Evolutionary conservation across 2,113 vertebrate genomes (phyloP), one percentile per base, ranked within the genome.

Genomic region (Labrus mixtus): DNA sequence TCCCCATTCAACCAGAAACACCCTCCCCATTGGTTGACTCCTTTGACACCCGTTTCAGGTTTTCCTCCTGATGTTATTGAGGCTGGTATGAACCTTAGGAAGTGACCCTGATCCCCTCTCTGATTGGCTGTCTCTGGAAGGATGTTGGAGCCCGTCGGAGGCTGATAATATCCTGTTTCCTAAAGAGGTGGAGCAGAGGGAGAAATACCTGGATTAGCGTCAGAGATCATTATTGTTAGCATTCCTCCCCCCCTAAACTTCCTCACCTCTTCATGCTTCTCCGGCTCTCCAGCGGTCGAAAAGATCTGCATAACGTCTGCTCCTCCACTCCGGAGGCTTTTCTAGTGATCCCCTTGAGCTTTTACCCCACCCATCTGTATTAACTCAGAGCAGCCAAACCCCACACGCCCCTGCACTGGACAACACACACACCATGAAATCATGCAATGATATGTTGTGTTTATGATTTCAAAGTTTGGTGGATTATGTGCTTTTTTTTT

Each of bases 201-300:
- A 73, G 85, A 89, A 89, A 87, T 82, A 90, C 87, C 89, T 90
- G 91, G 93, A 91, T 93, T 93, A 94, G 83, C 79, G 82, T 91
- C 88, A 87, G 83, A 90, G 87, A 91, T 90, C 88, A 85, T 92
- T 93, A 91, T 87, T 90, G 90, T 93, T 93, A 88, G 85, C 82
- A 89, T 92, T 89, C 81, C 86, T 79, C 68, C 53, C 82, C 73
- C 63, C 73, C 17, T 19, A 16, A 17, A 17, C 43, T 45, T 89
- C 76, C 84, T 70, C 75, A 2, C 73, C 66, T n/a, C 66, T 45
- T 66, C 65, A 81, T 76, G 74, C 87, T 78, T 6, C 73, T 58
- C 73, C 46, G 0, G 8, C n/a, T 72, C 58, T 85, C 62, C 68
- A 50, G 71, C 61, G 76, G 75, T 68, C 84, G 76, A 83, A 83